Base-by-base conservation (phyloP, 2,113 vertebrate species). In the Accipiter cooperii region DNA sequence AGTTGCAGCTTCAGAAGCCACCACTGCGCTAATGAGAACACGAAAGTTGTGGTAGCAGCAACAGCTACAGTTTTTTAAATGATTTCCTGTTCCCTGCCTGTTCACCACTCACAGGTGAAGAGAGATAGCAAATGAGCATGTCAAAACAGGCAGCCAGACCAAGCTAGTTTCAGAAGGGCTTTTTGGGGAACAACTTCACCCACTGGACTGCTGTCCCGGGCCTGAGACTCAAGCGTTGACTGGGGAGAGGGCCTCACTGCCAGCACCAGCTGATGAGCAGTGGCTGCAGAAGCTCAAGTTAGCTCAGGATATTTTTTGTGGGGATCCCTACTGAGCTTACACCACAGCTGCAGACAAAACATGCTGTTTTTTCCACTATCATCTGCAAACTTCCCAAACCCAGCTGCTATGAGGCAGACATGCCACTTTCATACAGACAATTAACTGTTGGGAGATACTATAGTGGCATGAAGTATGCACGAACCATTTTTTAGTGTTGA, bases 401-500 rank as follows among this genome's bases (percentile, higher is more conserved):
- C 46, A 87, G 61, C 57, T 75, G 47, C 33, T 44, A 5, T 3
- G 29, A 89, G 61, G 28, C 38, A 94, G 58, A 55, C 54, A 76
- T 0, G 0, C 28, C 13, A 3, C 49, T 64, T 86, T 69, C 71
- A 79, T 17, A 57, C 21, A 65, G 15, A 19, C 17, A 80, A 24
- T 57, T 51, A 64, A 66, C n/a, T 76, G 24, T 54, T 80, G n/a
- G 16, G 52, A 17, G 38, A 57, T 64, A 60, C 42, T 60, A 6
- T 9, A 76, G 36, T 2, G 14, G 85, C 26, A 47, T 0, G 0
- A 91, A 82, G 71, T 7, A 68, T 0, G 5, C n/a, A 73, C 0
- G 2, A 75, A 46, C 7, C 20, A 34, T 6, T 44, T 87, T 47
- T 47, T 47, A 51, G 74, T 54, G 75, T 14, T 71, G 26, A 92